Evolutionary conservation across 2,797 vertebrate genomes (phyloP), one percentile per base, ranked within the genome.

Genomic region (Heterohyrax brucei): DNA sequence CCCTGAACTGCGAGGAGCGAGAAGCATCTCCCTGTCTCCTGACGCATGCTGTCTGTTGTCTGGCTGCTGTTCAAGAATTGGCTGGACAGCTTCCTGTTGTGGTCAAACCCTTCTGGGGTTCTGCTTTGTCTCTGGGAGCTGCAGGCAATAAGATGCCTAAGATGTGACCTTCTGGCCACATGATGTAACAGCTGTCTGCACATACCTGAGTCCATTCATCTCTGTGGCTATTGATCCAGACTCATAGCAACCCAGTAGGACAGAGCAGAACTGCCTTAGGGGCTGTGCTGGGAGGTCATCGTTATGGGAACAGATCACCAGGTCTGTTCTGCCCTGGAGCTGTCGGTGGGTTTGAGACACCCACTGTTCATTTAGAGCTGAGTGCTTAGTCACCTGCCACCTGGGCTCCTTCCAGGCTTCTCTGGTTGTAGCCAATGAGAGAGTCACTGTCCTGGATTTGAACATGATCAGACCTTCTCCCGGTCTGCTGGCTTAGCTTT

Each of bases 401-500:
- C n/a, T 19, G 68, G 18, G 18, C 70, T 21, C 6, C 18, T 39
- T 21, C 33, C 8, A 0, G 0, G 61, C 24, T 0, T 30, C 76
- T 82, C 70, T 48, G 82, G 62, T 7, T 7, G 1, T 19, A 2
- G 61, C 4, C 2, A 44, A 21, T 30, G 0, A 14, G 56, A 39
- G 12, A 5, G 24, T 0, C 0, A 0, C 73, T 7, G 21, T 68
- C 46, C 8, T 12, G 7, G 46, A 18, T 26, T 19, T 68, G 48
- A 21, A 3, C 5, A 2, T 1, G 1, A 6, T 9, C 22, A 10
- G 28, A 26, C 44, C 33, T 50, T 44, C 73, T 81, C 30, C 48
- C 0, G 0, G 48, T 75, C 75, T n/a, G n/a, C 1, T 1, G 73
- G 12, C 83, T 46, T 0, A 0, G n/a, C 13, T 77, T 77, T 4